These are phyloP conservation scores for Pollimyrus isidori DNA, from an alignment of 2,113 vertebrate species.

Conservation along the genomic window DNA sequence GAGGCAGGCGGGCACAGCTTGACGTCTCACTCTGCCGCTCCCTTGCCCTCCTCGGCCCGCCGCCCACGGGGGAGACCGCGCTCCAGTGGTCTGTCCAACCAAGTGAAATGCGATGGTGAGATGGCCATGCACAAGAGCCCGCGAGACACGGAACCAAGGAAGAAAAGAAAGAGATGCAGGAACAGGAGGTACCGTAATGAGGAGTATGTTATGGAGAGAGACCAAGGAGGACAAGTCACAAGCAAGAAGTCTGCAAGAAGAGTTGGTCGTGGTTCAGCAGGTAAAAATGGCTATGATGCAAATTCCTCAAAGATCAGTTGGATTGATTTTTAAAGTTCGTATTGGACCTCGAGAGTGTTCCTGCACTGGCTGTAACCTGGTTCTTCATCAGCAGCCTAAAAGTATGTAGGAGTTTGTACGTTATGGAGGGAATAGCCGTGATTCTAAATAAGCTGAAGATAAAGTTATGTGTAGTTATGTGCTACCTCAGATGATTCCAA, in stretches of 20 bases:
- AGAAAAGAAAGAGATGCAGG: constrained; percentile 81
- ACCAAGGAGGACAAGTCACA: constrained; percentile 56
- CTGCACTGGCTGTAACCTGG: background rate
- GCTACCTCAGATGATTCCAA: background rate
- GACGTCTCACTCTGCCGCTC: constrained; percentile 43
- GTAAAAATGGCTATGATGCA: background rate
- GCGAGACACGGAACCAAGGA: constrained; percentile 55
- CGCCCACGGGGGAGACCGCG: constrained; percentile 62
- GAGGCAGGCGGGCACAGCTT: constrained; percentile 57
- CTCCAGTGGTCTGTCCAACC: constrained; percentile 47
- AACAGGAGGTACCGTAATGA: constrained; percentile 88
- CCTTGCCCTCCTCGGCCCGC: constrained; percentile 38
- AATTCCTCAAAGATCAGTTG: background rate
- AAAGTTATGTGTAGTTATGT: background rate
- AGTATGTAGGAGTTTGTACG: background rate
- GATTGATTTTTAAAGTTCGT: background rate
- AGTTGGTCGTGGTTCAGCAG: background rate
- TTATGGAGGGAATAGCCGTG: background rate
- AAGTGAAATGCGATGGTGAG: constrained; percentile 34
- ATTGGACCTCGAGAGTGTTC: background rate
- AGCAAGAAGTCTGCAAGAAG: constrained; percentile 29
- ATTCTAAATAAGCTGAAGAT: background rate
- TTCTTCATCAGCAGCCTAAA: background rate
- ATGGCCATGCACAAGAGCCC: constrained; percentile 3
- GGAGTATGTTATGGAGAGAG: constrained; percentile 81